phyloP scores from a whole-genome alignment of 2,113 vertebrate species.

The Mionectes macconnelli region DNA sequence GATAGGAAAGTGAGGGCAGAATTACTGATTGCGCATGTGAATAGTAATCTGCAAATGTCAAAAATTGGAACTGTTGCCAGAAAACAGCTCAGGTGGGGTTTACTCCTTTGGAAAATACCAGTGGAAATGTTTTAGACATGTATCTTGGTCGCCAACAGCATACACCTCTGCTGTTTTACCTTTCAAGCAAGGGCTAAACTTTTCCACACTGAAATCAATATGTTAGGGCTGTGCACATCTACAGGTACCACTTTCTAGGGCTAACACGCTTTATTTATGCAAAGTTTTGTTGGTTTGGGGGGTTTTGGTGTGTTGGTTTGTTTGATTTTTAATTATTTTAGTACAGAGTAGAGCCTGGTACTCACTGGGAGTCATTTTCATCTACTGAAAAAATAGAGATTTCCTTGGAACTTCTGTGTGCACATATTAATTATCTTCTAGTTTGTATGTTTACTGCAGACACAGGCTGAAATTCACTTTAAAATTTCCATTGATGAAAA shows the following conservation, averaged over 20 bases:
- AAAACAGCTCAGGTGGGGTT: not conserved
- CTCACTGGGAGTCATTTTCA: not conserved
- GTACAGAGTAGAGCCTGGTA: not conserved
- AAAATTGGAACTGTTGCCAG: not conserved
- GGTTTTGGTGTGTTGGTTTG: no score
- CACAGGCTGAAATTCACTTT: not conserved
- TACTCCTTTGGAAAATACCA: not conserved
- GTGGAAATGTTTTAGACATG: not conserved
- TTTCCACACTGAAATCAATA: not conserved
- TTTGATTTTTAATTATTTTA: not conserved
- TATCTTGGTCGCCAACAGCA: not conserved
- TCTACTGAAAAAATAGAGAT: not conserved
- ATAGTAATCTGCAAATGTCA: not conserved
- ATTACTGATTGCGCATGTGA: not conserved
- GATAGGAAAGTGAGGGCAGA: not conserved
- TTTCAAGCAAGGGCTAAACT: not conserved
- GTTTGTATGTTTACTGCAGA: not conserved
- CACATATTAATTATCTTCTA: not conserved
- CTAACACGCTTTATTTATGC: not conserved
- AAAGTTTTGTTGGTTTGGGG: not conserved
- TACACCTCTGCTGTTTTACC: not conserved
- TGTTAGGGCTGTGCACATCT: not conserved
- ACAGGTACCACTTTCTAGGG: not conserved
- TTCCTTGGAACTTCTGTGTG: not conserved
- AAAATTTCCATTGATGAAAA: not conserved